Conservation (phyloP, 1,140 invertebrate species). For the Neomicropteryx cornuta region DNA sequence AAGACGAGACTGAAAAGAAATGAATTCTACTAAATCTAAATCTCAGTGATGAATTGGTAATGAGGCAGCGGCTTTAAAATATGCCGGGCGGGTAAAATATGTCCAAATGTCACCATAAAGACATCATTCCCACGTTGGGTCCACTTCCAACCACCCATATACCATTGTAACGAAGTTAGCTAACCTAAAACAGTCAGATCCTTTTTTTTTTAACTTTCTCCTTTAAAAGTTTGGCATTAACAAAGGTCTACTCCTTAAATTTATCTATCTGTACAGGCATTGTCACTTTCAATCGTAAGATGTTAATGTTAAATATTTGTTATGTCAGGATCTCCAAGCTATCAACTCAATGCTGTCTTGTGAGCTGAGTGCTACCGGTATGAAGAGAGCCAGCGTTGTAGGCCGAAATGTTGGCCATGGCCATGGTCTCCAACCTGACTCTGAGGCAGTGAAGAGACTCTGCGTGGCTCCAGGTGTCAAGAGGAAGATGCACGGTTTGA, state of each 20-base stretch:
- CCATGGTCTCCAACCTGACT: conserved; percentile 4
- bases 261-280: not conserved
- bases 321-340: conserved; percentile 28
- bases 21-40: too few species aligned
- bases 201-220: too few species aligned
- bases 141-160: too few species aligned
- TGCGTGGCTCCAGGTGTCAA: conserved; percentile 20
- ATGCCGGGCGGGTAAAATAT: too few species aligned
- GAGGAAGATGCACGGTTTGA: conserved; percentile 30
- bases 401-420: conserved; percentile 18
- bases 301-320: conserved; percentile 2
- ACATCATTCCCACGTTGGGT: too few species aligned
- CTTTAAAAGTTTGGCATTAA: not conserved
- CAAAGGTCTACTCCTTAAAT: not conserved
- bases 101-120: too few species aligned
- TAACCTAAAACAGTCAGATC: too few species aligned
- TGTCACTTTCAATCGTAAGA: not conserved
- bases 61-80: too few species aligned
- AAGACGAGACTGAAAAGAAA: too few species aligned
- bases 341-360: conserved; percentile 34
- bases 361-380: conserved; percentile 10
- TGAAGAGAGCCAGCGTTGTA: not conserved
- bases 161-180: too few species aligned
- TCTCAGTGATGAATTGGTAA: too few species aligned
- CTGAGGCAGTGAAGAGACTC: conserved; percentile 20